phyloP scores from a whole-genome alignment of 2,797 vertebrate genomes.

The Hybognathus amarus region DNA sequence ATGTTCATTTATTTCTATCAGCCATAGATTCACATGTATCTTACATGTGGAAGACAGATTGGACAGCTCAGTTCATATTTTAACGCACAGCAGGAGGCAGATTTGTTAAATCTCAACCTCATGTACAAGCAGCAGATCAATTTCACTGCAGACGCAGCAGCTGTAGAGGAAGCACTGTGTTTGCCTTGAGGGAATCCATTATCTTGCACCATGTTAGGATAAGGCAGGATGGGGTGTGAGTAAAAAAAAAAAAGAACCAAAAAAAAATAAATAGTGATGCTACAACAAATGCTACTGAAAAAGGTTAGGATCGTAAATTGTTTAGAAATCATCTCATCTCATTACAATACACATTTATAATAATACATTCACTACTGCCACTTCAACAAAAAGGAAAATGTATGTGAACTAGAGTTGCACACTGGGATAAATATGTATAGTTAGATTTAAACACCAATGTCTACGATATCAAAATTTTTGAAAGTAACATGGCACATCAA shows the following conservation, averaged over 20 bases:
- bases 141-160: constrained; percentile 32
- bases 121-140: constrained; percentile 27
- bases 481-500: no score
- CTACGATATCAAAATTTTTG: no score
- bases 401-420: neutral
- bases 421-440: no score
- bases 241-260: neutral
- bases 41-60: neutral
- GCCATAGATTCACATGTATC: no score
- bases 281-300: no score
- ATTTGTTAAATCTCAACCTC: constrained; percentile 30
- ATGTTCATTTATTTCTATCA: neutral
- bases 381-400: neutral
- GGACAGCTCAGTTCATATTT: neutral
- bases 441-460: no score
- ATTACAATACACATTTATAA: no score
- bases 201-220: constrained; percentile 29
- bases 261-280: no score
- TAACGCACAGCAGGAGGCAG: neutral
- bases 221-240: constrained; percentile 7
- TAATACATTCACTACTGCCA: neutral
- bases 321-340: no score
- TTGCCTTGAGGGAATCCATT: constrained; percentile 38
- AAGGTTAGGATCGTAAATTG: no score
- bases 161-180: constrained; percentile 31